phyloP scores from a whole-genome alignment of 2,113 vertebrate species.

The Rhinolophus sinicus region DNA sequence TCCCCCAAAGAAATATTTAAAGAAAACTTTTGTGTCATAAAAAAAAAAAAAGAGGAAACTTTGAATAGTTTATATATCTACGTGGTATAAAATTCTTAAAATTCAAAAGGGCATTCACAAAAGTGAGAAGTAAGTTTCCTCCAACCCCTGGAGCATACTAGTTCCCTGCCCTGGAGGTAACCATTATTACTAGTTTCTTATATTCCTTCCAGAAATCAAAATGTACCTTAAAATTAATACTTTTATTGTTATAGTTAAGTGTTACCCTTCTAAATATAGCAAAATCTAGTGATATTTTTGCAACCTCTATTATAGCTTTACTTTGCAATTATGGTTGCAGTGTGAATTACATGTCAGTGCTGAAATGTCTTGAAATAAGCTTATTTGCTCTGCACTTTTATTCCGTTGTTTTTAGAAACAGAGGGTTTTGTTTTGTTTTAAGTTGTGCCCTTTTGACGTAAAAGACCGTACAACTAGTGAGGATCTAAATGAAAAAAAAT shows the following conservation, averaged over 20 bases:
- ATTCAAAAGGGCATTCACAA: slow-evolving; percentile 30
- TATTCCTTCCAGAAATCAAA: slow-evolving; percentile 42
- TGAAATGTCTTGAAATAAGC: slow-evolving; percentile 65
- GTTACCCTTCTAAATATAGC: slow-evolving; percentile 35
- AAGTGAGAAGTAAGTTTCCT: not conserved
- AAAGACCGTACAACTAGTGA: slow-evolving; percentile 18
- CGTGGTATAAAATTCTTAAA: not conserved
- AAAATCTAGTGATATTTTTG: slow-evolving; percentile 62
- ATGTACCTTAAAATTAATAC: slow-evolving; percentile 46
- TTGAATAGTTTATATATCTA: not conserved
- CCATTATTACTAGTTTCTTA: slow-evolving; percentile 15
- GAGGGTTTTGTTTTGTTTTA: slow-evolving; percentile 24
- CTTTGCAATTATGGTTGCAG: slow-evolving; percentile 66
- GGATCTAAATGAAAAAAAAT: not conserved
- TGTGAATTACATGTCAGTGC: slow-evolving; percentile 25
- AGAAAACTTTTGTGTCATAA: too few relatives aligned
- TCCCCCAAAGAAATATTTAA: too few relatives aligned
- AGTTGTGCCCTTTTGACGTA: slow-evolving; percentile 45
- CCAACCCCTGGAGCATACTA: not conserved
- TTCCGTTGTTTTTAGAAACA: slow-evolving; percentile 67
- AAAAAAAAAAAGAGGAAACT: not conserved
- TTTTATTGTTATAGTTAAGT: slow-evolving; percentile 19
- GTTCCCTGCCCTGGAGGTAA: not conserved
- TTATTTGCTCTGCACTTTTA: slow-evolving; percentile 4
- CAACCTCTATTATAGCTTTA: slow-evolving; percentile 62